Conservation (phyloP, 53 echinoderm and acorn worm species). For the Paracentrotus lividus region DNA sequence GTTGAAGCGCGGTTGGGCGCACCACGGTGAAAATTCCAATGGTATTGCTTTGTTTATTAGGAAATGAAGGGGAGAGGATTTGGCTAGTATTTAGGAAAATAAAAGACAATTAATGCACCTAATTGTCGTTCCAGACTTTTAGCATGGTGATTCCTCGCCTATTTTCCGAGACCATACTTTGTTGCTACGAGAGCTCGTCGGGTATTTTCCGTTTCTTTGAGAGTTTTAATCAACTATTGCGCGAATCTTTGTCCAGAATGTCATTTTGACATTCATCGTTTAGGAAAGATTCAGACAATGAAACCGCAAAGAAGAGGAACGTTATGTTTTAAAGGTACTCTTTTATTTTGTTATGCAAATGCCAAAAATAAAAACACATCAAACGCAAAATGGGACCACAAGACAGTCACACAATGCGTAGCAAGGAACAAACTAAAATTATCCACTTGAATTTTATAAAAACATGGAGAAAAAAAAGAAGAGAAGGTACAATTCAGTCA, state of each 20-base stretch:
- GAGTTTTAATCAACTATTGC: slow-evolving; percentile 56
- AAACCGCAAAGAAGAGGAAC: slow-evolving; percentile 3
- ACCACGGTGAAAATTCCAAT: slow-evolving; percentile 57
- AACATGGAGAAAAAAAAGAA: too few relatives aligned
- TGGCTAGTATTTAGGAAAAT: slow-evolving; percentile 66
- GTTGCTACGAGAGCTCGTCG: slow-evolving; percentile 15
- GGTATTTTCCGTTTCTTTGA: neutral
- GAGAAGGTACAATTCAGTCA: too few relatives aligned
- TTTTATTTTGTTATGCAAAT: neutral
- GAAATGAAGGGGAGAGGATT: slow-evolving; percentile 52
- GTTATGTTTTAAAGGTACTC: slow-evolving; percentile 30
- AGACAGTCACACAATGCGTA: neutral
- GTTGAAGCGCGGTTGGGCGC: neutral
- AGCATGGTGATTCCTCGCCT: neutral
- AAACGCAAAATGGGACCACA: neutral
- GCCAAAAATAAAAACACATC: neutral
- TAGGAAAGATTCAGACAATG: neutral
- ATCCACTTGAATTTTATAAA: too few relatives aligned
- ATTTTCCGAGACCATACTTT: slow-evolving; percentile 22
- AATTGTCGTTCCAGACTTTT: neutral
- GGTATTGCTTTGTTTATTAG: slow-evolving; percentile 61
- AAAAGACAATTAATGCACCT: slow-evolving; percentile 57
- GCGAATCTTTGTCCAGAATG: neutral
- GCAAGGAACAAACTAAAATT: too few relatives aligned
- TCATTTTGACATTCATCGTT: slow-evolving; percentile 43